Evolutionary conservation across 2,888 invertebrate genomes (phyloP).

Genomic region (Stenoptilia bipunctidactyla): DNA sequence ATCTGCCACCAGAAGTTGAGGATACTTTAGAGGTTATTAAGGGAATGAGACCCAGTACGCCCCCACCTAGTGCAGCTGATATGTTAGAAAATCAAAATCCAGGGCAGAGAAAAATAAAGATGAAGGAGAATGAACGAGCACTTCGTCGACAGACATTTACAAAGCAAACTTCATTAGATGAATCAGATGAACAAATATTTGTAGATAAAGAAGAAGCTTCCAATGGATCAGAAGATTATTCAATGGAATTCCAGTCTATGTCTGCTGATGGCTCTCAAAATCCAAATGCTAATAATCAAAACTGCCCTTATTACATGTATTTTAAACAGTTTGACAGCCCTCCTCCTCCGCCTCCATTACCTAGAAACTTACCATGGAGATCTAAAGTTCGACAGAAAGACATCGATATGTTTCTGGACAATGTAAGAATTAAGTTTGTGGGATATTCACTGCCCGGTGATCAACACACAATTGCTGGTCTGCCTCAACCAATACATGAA

Average conservation of each 20-base stretch:
- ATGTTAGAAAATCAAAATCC: constrained; percentile 88
- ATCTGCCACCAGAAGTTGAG: constrained; percentile 84
- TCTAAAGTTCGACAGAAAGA: constrained; percentile 96
- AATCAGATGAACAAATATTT: constrained; percentile 78
- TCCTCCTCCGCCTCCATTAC: constrained; percentile 56
- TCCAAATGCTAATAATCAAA: constrained; percentile 35
- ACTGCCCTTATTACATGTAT: constrained; percentile 53
- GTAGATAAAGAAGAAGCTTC: constrained; percentile 77
- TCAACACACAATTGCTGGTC: constrained; percentile 89
- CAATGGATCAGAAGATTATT: constrained; percentile 73
- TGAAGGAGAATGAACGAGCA: constrained; percentile 71
- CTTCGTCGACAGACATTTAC: constrained; percentile 83
- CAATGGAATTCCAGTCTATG: constrained; percentile 72
- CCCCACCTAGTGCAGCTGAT: constrained; percentile 93
- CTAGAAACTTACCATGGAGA: constrained; percentile 89
- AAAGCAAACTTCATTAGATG: constrained; percentile 93
- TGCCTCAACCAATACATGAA: constrained; percentile 97
- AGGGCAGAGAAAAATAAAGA: constrained; percentile 66
- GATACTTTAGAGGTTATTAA: constrained; percentile 95
- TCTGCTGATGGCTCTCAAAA: constrained; percentile 45
- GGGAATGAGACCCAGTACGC: constrained; percentile 94
- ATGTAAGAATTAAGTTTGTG: constrained; percentile 94
- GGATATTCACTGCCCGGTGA: constrained; percentile 93
- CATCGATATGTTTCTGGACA: constrained; percentile 91
- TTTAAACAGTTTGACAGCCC: constrained; percentile 58